Base-by-base conservation (phyloP, 2,888 invertebrate species). In the Drosophila tripunctata region DNA sequence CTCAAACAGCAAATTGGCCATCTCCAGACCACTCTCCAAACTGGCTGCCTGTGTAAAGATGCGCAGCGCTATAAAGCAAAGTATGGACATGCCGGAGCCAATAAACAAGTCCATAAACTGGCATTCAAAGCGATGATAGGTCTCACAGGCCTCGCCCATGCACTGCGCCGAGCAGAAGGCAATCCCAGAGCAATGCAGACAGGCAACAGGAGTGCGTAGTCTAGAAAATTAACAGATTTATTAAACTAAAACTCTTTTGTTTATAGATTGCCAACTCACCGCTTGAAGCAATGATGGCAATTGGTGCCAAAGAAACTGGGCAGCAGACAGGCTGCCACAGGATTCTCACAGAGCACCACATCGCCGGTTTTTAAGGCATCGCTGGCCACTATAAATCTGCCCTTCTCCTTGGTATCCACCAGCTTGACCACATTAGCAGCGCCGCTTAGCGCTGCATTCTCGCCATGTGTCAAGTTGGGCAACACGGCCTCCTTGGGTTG, bases 31-130 rank as follows among this genome's bases (percentile, higher is more conserved):
- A 89, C 92, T 67, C 54, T 90, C 89, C 17, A 83, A 87, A 86
- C 45, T 92, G 5, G 77, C 27, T 0, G 93, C 93, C 88, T 96
- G 95, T 0, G 96, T 96, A n/a, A 96, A 93, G 91, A 96, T 94
- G 47, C 96, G 92, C 22, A 96, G 89, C 0, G 96, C 95, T 40
- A 96, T 93, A 83, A 94, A 94, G 70, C 95, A 95, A 2, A 96
- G 92, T 45, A 96, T 93, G 52, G 96, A 96, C 95, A 96, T 96
- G 1, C 97, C 96, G 0, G 95, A 95, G 92, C 96, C 97, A 69
- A 95, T 94, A 48, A 96, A 93, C 5, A 96, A 91, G 73, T 95
- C 95, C 79, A 95, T 91, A 81, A 94, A 94, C 76, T 93, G 93
- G 86, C 97, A 97, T 90, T 97, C 97, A 86, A 93, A 94, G 27